Conservation (phyloP, 2,113 vertebrate genomes). For the Macrotus californicus region DNA sequence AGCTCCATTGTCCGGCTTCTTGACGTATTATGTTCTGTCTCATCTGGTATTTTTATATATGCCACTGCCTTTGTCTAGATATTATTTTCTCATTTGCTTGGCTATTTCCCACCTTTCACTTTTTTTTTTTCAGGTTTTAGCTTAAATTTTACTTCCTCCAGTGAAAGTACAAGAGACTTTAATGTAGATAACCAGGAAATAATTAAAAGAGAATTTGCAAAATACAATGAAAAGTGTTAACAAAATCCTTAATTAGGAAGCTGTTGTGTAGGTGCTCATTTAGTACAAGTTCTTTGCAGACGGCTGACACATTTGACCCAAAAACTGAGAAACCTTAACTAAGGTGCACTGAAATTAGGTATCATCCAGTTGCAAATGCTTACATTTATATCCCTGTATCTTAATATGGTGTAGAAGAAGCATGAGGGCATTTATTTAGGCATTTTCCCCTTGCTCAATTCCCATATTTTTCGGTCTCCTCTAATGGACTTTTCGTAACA, state of each 20-base stretch:
- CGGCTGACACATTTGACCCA: constrained; percentile 71
- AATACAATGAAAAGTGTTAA: constrained; percentile 46
- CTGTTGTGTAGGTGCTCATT: constrained; percentile 15
- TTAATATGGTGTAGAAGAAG: neutral
- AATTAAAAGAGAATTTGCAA: neutral
- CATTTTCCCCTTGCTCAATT: neutral
- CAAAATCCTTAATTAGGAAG: constrained; percentile 70
- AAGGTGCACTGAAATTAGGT: constrained; percentile 12
- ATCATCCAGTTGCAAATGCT: neutral
- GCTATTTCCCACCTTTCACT: neutral
- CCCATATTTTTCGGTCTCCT: neutral
- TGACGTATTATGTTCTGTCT: neutral
- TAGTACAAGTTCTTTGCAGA: constrained; percentile 61
- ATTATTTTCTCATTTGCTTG: neutral
- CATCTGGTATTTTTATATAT: neutral
- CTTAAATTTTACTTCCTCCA: neutral
- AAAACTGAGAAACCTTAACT: constrained; percentile 53
- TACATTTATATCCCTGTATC: neutral
- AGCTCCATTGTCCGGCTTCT: neutral
- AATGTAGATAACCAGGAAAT: neutral
- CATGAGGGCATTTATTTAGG: neutral
- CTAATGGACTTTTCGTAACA: constrained; percentile 20
- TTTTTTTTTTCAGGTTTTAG: neutral
- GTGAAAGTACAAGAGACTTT: neutral
- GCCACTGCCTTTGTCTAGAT: neutral